phyloP scores from a whole-genome alignment of 2,113 vertebrate genomes.

The Solenodon paradoxus region DNA sequence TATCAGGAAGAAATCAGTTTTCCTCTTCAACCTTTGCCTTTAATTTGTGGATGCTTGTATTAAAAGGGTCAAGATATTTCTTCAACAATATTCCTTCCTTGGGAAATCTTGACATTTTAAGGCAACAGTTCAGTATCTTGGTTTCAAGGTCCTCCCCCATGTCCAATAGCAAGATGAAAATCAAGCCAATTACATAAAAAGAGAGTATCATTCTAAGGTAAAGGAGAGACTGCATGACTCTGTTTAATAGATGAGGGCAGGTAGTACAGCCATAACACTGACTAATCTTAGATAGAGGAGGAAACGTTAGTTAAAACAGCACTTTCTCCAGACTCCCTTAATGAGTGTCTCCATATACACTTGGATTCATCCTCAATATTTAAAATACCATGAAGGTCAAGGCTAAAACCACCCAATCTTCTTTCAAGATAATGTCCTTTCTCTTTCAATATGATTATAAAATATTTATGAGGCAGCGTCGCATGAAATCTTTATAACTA shows the following conservation, averaged over 20 bases:
- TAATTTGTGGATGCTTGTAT: background rate
- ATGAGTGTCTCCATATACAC: background rate
- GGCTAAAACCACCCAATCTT: background rate
- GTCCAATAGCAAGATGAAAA: background rate
- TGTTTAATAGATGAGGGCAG: background rate
- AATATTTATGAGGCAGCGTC: background rate
- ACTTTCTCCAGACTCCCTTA: background rate
- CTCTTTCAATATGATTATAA: slow-evolving; percentile 30
- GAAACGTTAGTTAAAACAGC: background rate
- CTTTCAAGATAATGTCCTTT: background rate
- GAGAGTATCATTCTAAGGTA: background rate
- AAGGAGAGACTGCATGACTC: background rate
- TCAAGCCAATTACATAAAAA: background rate
- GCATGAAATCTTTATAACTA: slow-evolving; percentile 1
- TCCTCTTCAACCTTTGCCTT: background rate
- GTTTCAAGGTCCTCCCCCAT: background rate
- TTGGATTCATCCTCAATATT: background rate
- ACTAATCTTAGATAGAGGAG: background rate
- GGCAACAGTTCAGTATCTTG: background rate
- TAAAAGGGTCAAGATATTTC: background rate
- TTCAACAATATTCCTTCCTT: background rate
- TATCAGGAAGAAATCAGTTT: slow-evolving; percentile 26
- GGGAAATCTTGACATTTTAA: slow-evolving; percentile 28
- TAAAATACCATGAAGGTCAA: background rate
- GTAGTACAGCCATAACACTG: background rate